Percentiles rank a stretch among this genome's conserved stretches.
Conservation (phyloP, 2,888 invertebrate genomes). For the Lasioglossum malachurum region DNA sequence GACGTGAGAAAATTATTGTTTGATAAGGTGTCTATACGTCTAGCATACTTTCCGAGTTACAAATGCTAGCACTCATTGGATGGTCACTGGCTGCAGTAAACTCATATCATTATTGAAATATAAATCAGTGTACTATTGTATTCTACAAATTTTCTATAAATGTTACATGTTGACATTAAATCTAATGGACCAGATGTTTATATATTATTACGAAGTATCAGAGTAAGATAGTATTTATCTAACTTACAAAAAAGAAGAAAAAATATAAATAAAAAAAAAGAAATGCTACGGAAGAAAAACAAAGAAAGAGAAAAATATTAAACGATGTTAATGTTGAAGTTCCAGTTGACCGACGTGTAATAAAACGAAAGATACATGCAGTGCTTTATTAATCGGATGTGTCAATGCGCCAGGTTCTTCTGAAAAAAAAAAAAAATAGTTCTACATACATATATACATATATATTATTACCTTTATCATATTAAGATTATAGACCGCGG, state of each 20-base stretch:
- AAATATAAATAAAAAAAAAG: background rate
- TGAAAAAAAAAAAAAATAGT: conserved; percentile 54
- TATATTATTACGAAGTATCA: conserved; percentile 81
- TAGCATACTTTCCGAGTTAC: conserved; percentile 64
- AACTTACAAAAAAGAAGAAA: conserved; percentile 61
- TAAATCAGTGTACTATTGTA: conserved; percentile 79
- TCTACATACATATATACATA: conserved; percentile 5
- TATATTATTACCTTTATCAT: conserved; percentile 38
- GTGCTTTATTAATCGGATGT: conserved; percentile 64
- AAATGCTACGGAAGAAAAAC: background rate
- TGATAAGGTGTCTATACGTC: conserved; percentile 37
- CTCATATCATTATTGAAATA: conserved; percentile 79
- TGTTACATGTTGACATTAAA: conserved; percentile 83
- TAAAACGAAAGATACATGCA: conserved; percentile 48
- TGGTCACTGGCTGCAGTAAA: conserved; percentile 78
- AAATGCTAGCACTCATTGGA: conserved; percentile 70
- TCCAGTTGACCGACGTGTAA: conserved; percentile 67
- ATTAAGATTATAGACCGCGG: conserved; percentile 18
- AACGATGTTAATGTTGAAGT: conserved; percentile 77
- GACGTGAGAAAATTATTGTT: conserved; percentile 37
- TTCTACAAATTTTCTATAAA: conserved; percentile 84
- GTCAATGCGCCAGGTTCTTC: conserved; percentile 67
- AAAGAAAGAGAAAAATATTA: conserved; percentile 52
- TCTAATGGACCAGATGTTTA: conserved; percentile 85
- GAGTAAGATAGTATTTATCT: conserved; percentile 81